Conservation (phyloP, 1,140 invertebrate species). For the Drosophila repletoides region DNA sequence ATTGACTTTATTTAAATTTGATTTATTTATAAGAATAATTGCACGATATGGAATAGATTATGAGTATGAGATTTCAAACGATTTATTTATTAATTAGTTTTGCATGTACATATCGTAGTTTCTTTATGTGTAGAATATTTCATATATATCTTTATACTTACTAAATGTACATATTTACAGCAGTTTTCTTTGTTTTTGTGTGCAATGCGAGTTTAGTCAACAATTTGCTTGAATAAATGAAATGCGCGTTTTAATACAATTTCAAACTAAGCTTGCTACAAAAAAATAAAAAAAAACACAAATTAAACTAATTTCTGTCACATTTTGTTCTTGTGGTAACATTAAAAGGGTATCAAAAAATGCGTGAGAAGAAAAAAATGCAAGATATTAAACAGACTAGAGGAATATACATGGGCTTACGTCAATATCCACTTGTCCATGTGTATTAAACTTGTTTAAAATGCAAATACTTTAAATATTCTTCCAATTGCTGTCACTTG, state of each 20-base stretch:
- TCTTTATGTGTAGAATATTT: slow-evolving; percentile 1
- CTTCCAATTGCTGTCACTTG: slow-evolving; percentile 13
- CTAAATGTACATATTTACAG: slow-evolving; percentile 70
- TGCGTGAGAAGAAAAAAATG: slow-evolving; percentile 28
- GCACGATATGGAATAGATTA: background rate
- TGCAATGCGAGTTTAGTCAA: slow-evolving; percentile 11
- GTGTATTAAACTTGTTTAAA: slow-evolving; percentile 11
- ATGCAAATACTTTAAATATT: slow-evolving; percentile 56
- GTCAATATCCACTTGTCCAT: slow-evolving; percentile 4
- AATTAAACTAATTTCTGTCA: slow-evolving; percentile 44
- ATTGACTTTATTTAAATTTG: no score
- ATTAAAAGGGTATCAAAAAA: slow-evolving; percentile 8
- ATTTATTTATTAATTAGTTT: slow-evolving; percentile 41
- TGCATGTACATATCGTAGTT: slow-evolving; percentile 10
- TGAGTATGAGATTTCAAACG: slow-evolving; percentile 41
- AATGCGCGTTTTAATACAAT: slow-evolving; percentile 51
- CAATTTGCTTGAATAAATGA: slow-evolving; percentile 26
- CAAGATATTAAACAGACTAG: slow-evolving; percentile 17
- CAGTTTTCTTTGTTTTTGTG: slow-evolving; percentile 9
- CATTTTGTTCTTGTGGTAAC: slow-evolving; percentile 17
- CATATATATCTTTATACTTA: slow-evolving; percentile 19
- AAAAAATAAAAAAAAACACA: slow-evolving; percentile 15
- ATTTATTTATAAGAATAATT: no score
- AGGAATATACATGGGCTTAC: slow-evolving; percentile 1
- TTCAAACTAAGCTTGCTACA: slow-evolving; percentile 26